phyloP scores from a whole-genome alignment of 2,797 vertebrate genomes.

The Eospalax fontanierii region DNA sequence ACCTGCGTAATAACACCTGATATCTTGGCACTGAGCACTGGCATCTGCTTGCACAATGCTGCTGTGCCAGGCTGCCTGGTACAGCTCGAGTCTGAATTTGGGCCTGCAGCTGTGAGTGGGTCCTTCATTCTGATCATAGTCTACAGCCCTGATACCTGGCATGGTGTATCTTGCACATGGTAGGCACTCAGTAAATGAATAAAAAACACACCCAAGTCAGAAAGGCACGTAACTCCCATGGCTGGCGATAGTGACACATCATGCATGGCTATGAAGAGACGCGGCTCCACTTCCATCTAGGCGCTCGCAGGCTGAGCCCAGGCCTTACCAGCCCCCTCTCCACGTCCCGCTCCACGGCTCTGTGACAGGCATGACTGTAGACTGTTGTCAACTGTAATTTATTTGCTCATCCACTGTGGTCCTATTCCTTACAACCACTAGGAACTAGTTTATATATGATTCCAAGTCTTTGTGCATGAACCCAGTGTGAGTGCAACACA shows the following conservation, averaged over 20 bases:
- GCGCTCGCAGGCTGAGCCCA: background rate
- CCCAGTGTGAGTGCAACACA: background rate
- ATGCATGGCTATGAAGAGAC: background rate
- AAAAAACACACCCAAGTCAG: background rate
- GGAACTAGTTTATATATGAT: background rate
- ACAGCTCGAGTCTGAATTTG: background rate
- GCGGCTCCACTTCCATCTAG: background rate
- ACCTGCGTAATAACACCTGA: background rate
- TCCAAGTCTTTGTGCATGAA: background rate
- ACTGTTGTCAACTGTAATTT: background rate
- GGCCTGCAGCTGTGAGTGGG: background rate
- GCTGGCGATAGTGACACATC: background rate
- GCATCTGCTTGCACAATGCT: rapidly evolving
- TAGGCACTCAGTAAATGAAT: background rate
- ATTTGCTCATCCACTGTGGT: background rate
- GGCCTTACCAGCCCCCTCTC: background rate
- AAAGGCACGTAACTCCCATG: background rate
- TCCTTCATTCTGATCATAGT: background rate
- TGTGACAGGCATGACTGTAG: background rate
- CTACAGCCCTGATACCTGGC: background rate
- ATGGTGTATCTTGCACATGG: background rate
- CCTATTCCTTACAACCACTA: background rate
- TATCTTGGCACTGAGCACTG: too few relatives aligned
- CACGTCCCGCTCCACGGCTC: background rate
- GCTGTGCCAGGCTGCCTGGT: background rate